Base-by-base conservation (phyloP, 2,888 invertebrate species). In the Clivina fossor region DNA sequence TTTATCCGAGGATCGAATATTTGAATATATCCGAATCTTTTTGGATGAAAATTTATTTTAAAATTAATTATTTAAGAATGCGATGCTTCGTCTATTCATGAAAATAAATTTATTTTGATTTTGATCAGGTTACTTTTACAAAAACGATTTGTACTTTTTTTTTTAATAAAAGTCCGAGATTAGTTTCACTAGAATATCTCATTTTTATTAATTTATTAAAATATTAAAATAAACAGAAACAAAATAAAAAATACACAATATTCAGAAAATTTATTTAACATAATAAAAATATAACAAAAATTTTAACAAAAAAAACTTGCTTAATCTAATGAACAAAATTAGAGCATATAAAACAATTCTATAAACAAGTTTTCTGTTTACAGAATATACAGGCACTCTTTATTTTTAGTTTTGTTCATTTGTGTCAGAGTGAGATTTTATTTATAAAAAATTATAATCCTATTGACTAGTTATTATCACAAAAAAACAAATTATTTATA, bases 381-480 rank as follows among this genome's bases (percentile, higher is more conserved):
- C 33, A 11, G 33, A n/a, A 33, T 33, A 33, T 28, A 33, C 33
- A 35, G 47, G 35, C 33, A 33, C 35, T 47, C 13, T 20, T 33
- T n/a, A 47, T 13, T 33, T 22, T 22, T 24, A 24, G 9, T 24
- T 24, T 47, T 40, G 40, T 40, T 40, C 40, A 40, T 20, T 8
- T 35, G 3, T 35, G 18, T 16, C 18, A 35, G 15, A 16, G 15
- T 15, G 13, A 38, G 20, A n/a, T n/a, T n/a, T n/a, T n/a, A n/a
- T n/a, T n/a, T n/a, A n/a, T n/a, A n/a, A n/a, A n/a, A n/a, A 38
- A 19, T 38, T 18, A 38, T 7, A 20, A 18, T 24, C 4, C 41
- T 33, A 33, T 47, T 35, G 47, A 47, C 47, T 47, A 47, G 47
- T 22, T 18, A 8, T 26, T 41, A 41, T 41, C 41, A 41, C 41